Percentiles rank a stretch among this genome's conserved stretches.
Conservation (phyloP, 2,888 invertebrate genomes). For the Nemoura dubitans region DNA sequence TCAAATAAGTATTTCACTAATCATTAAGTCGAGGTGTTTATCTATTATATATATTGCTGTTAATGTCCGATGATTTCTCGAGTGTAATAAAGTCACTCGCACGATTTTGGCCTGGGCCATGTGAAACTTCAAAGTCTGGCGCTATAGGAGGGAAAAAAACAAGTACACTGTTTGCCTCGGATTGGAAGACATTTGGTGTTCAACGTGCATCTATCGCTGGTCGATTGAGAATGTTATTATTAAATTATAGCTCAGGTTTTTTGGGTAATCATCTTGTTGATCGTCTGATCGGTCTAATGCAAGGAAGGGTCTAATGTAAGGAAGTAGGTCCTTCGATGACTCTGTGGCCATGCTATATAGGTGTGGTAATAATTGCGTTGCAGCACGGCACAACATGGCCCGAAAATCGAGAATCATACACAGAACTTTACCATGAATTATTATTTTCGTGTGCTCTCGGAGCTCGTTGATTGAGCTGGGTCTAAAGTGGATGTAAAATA, state of each 20-base stretch:
- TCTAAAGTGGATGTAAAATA: constrained; percentile 27
- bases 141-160: neutral
- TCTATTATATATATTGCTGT: neutral
- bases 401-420: neutral
- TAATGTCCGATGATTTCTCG: neutral
- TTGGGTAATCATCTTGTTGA: neutral
- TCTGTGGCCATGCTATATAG: neutral
- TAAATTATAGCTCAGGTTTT: neutral
- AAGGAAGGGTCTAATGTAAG: neutral
- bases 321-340: neutral
- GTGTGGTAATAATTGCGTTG: neutral
- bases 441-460: neutral
- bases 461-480: neutral
- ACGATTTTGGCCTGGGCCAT: constrained; percentile 12
- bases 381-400: too few species aligned
- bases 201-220: neutral
- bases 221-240: neutral
- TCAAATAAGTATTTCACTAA: constrained; percentile 2
- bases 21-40: neutral
- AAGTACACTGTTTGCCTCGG: neutral
- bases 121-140: constrained; percentile 12
- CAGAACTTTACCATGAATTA: neutral
- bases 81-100: neutral
- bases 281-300: neutral
- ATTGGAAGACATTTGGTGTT: neutral